Evolutionary conservation across 2,888 invertebrate genomes (phyloP), one percentile per base, ranked within the genome.

Genomic region (Eupithecia inturbata): DNA sequence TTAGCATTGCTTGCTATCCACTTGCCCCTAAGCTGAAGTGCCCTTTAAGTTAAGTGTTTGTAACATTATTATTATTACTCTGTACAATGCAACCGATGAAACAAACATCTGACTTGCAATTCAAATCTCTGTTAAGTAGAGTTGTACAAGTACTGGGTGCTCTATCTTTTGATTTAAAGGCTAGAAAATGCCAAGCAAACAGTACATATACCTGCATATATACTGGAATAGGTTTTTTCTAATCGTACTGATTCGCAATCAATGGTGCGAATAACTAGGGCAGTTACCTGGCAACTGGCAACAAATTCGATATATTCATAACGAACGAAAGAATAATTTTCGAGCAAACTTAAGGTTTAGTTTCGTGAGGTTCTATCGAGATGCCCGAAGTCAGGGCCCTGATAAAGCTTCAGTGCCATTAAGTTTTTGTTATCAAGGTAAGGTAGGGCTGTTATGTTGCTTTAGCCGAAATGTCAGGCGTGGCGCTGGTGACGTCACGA

Each of bases 401-500:
- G 66, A 33, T 36, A 64, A 64, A 89, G 87, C 88, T 83, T 82
- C 57, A 84, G 86, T 87, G 88, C 88, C 88, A 91, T 92, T 92
- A 92, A 73, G 67, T 78, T 90, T 88, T 84, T 85, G 89, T 90
- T 93, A 93, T 92, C 92, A 90, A 89, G 82, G 81, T 84, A 87
- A 91, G 93, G 93, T 92, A 89, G 93, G 93, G 92, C 93, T 87
- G 87, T 86, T 89, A 91, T 92, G 92, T 91, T 90, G 90, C 92
- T 90, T 86, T 86, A 87, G 87, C 85, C 87, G 83, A 92, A 94
- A 94, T 93, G 94, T 87, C 94, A 94, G 94, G 94, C 90, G 94
- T 85, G 94, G 93, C 57, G 57, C 89, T 84, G 72, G 87, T 94
- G 92, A 93, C 93, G 93, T 93, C 92, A 94, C 83, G 81, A 83